A percentile compares a stretch with the other conserved stretches of the same genome.
These are phyloP conservation scores for Cheiracanthium punctorium DNA, from an alignment of 2,888 invertebrate species.

Conservation along the genomic window DNA sequence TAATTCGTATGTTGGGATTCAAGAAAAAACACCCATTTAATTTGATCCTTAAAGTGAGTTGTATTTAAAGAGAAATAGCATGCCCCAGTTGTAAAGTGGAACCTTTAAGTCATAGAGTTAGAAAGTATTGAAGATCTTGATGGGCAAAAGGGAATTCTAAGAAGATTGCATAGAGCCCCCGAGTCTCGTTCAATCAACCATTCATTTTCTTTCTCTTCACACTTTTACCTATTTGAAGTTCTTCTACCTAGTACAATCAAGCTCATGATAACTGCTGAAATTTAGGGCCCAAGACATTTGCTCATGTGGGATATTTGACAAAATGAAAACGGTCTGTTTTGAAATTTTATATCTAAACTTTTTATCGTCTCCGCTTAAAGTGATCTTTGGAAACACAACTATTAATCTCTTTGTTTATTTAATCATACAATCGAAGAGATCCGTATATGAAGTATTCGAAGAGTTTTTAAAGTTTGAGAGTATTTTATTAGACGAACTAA, in stretches of 20 bases:
- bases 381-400: not conserved
- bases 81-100: not conserved
- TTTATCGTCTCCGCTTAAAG: not conserved
- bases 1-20: too few relatives aligned
- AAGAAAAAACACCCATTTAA: too few relatives aligned
- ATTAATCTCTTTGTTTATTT: not conserved
- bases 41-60: not conserved
- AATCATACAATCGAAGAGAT: too few relatives aligned
- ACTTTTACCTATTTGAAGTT: not conserved
- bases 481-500: too few relatives aligned
- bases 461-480: too few relatives aligned
- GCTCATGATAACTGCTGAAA: not conserved
- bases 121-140: constrained; percentile 48
- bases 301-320: not conserved
- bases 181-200: constrained; percentile 62
- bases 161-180: constrained; percentile 65
- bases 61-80: not conserved
- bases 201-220: constrained; percentile 21
- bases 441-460: too few relatives aligned
- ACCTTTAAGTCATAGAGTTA: constrained; percentile 39
- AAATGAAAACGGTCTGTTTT: not conserved
- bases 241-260: not conserved
- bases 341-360: not conserved
- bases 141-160: constrained; percentile 46
- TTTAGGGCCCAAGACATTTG: not conserved